phyloP scores from a whole-genome alignment of 2,113 vertebrate species.

The Eptesicus fuscus region DNA sequence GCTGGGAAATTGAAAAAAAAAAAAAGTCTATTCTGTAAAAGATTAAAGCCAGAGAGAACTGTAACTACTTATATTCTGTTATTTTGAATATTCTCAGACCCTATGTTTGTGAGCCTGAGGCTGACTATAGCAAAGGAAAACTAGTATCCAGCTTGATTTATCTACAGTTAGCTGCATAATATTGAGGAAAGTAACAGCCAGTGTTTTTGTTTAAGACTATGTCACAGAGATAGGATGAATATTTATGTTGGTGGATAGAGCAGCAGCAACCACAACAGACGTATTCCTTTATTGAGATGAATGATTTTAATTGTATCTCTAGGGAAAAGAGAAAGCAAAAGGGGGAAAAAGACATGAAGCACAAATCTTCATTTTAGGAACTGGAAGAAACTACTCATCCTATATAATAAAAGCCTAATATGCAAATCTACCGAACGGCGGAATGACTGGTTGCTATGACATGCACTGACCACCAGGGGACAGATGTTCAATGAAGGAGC shows the following conservation, averaged over 20 bases:
- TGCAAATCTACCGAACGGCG: too few species aligned
- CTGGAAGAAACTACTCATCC: conserved; percentile 6
- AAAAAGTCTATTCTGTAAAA: neutral
- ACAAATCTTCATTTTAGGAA: conserved; percentile 1
- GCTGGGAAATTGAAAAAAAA: neutral
- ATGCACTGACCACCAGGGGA: too few species aligned
- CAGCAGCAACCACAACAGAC: neutral
- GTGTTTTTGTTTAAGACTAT: neutral
- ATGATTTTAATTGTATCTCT: conserved; percentile 28
- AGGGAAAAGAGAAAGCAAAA: conserved; percentile 10
- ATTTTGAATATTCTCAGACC: conserved; percentile 16
- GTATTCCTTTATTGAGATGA: conserved; percentile 17
- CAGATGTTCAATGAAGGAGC: too few species aligned
- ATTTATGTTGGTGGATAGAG: neutral
- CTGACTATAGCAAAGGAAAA: conserved; percentile 17
- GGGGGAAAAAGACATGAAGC: neutral
- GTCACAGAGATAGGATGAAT: neutral
- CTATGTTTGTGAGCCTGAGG: neutral
- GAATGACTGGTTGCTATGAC: too few species aligned
- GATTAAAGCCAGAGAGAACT: neutral
- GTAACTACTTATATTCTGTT: neutral
- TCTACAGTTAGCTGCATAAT: neutral
- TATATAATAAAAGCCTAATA: too few species aligned
- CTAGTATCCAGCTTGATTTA: neutral
- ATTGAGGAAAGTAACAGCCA: neutral